Conservation (phyloP, 1,140 invertebrate genomes). For the Ectropis grisescens region DNA sequence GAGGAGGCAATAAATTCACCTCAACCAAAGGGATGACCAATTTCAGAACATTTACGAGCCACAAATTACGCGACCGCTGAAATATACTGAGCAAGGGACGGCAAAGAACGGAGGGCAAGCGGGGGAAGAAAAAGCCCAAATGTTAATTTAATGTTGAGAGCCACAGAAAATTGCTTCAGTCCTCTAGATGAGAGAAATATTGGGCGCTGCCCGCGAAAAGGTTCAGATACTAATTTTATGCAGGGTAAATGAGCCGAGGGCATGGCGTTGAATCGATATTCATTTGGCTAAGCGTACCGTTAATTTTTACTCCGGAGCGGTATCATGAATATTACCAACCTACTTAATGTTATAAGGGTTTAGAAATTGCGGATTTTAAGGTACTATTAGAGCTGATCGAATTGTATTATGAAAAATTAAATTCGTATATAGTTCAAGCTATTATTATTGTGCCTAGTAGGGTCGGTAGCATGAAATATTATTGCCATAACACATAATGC, state of each 20-base stretch:
- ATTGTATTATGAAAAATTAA: no score
- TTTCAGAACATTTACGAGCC: slow-evolving; percentile 70
- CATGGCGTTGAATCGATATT: slow-evolving; percentile 44
- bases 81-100: slow-evolving; percentile 57
- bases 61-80: slow-evolving; percentile 68
- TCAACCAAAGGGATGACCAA: slow-evolving; percentile 70
- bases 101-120: slow-evolving; percentile 36
- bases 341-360: slow-evolving; percentile 16
- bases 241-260: slow-evolving; percentile 46
- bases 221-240: slow-evolving; percentile 55
- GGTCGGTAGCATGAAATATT: slow-evolving; percentile 7
- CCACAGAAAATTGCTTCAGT: slow-evolving; percentile 56
- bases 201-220: slow-evolving; percentile 33
- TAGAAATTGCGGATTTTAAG: no score
- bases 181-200: slow-evolving; percentile 54
- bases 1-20: slow-evolving; percentile 68
- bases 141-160: slow-evolving; percentile 30
- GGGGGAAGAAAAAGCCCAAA: slow-evolving; percentile 51
- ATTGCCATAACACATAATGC: slow-evolving; percentile 7
- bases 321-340: slow-evolving; percentile 37
- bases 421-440: no score
- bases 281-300: slow-evolving; percentile 46
- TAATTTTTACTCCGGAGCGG: slow-evolving; percentile 41
- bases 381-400: no score
- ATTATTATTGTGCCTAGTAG: no score